Base-by-base conservation (phyloP, 1,140 invertebrate species). In the Mylabris phalerata region DNA sequence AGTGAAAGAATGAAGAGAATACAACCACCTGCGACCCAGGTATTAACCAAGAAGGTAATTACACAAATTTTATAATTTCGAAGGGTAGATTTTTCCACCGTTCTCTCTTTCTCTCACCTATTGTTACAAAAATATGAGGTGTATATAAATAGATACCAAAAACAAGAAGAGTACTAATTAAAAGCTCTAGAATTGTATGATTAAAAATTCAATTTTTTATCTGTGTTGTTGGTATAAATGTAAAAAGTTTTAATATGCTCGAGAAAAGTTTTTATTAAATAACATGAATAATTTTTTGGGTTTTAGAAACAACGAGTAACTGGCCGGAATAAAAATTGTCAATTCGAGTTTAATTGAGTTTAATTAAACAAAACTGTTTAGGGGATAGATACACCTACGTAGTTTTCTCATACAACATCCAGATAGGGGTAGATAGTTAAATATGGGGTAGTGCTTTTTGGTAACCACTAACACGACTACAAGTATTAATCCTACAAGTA, bases 61-160 rank as follows among this genome's bases (percentile, higher is more conserved):
- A 71, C 65, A 71, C 68, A 68, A 73, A 73, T 71, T 73, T 68
- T 61, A 68, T 71, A 70, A 71, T 73, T 71, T 73, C 67, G 68
- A 59, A 50, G 60, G 59, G 58, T 59, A 60, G 48, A 46, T 40
- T 54, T 52, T 54, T 55, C 26, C 39, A 55, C 32, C 56, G 42
- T 52, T 52, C 51, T 48, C 57, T 42, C 41, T 42, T 9, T 42
- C 41, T 42, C 11, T 42, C 41, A 4, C 10, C 1, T 40, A 7
- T 10, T 40, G 41, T 42, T 11, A 42, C 9, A 9, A 42, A 3
- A 11, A n/a, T 11, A 42, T 4, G 10, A 42, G 3, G 19, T 19
- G 19, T 19, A 19, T 19, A 19, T 19, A 19, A 3, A 42, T 7
- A 3, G 41, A 42, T 7, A 6, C 32, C 32, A 32, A 32, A 4